Evolutionary conservation across 2,113 vertebrate species (phyloP).

Genomic region (Aegotheles bennettii): DNA sequence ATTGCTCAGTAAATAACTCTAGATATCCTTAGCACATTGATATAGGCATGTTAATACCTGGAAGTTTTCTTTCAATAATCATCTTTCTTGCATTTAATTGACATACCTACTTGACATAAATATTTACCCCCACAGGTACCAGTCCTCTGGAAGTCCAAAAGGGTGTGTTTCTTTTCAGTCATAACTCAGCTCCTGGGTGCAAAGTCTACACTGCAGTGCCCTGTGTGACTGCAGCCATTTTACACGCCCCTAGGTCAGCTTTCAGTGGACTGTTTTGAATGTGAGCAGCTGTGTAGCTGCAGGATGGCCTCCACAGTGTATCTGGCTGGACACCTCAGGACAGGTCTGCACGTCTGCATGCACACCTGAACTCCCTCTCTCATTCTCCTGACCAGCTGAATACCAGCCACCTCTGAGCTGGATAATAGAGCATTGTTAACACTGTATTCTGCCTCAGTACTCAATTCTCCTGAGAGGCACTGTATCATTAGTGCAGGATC

Average conservation of each 20-base stretch:
- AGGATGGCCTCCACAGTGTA: fast-evolving
- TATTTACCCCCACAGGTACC: neutral
- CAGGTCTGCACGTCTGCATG: fast-evolving
- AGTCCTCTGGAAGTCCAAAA: neutral
- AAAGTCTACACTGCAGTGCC: neutral
- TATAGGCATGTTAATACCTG: neutral
- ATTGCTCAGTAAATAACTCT: neutral
- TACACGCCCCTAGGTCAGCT: neutral
- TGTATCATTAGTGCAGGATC: neutral
- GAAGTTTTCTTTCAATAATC: neutral
- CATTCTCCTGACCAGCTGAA: neutral
- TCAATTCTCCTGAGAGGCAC: neutral
- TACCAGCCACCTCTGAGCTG: neutral
- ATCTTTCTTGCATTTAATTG: neutral
- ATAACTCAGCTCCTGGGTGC: neutral
- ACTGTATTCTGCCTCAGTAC: neutral
- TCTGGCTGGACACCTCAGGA: neutral
- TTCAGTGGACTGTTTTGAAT: neutral
- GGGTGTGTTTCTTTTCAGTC: neutral
- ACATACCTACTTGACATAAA: neutral
- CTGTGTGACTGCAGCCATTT: neutral
- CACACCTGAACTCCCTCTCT: neutral
- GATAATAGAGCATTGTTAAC: neutral
- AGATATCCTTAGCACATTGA: neutral
- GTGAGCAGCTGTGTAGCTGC: fast-evolving